These are phyloP conservation scores for Hipparchia semele DNA, from an alignment of 2,888 invertebrate species.

Conservation along the genomic window DNA sequence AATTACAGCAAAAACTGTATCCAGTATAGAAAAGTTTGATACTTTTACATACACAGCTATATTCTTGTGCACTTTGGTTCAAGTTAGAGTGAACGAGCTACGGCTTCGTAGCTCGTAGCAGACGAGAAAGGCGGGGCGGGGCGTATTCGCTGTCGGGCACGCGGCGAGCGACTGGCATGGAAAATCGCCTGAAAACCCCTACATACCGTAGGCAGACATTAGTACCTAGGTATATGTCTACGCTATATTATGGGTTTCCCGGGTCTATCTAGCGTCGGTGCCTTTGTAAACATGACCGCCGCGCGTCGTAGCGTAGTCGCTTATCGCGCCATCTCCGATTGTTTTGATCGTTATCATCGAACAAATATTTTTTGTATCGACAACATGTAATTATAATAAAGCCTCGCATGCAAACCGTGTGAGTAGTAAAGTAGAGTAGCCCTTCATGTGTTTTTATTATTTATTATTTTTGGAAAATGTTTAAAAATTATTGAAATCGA, in stretches of 20 bases:
- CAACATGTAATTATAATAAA: too few species aligned
- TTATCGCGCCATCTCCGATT: slow-evolving; percentile 50
- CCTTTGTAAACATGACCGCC: slow-evolving; percentile 58
- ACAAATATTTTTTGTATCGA: slow-evolving; percentile 21
- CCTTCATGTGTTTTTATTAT: too few species aligned
- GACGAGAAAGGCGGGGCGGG: slow-evolving; percentile 34
- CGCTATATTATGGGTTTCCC: slow-evolving; percentile 30
- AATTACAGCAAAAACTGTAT: not conserved
- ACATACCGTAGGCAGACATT: slow-evolving; percentile 32
- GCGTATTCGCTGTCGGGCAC: slow-evolving; percentile 55
- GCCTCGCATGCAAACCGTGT: too few species aligned
- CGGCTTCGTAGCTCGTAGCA: slow-evolving; percentile 59
- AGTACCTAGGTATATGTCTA: slow-evolving; percentile 22
- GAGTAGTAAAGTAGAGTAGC: too few species aligned
- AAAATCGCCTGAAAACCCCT: slow-evolving; percentile 47
- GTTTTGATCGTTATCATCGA: slow-evolving; percentile 32
- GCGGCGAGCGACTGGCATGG: slow-evolving; percentile 57
- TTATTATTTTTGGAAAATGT: too few species aligned
- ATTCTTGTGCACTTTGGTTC: not conserved
- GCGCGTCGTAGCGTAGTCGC: slow-evolving; percentile 49
- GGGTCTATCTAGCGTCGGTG: slow-evolving; percentile 39
- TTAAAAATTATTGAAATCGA: too few species aligned
- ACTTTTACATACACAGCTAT: not conserved
- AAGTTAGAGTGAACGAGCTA: slow-evolving; percentile 21
- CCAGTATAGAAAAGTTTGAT: not conserved